A percentile compares a stretch with the other conserved stretches of the same genome.
These are phyloP conservation scores for Pseudorhombus dupliciocellatus DNA, from an alignment of 2,113 vertebrate species.

Conservation along the genomic window DNA sequence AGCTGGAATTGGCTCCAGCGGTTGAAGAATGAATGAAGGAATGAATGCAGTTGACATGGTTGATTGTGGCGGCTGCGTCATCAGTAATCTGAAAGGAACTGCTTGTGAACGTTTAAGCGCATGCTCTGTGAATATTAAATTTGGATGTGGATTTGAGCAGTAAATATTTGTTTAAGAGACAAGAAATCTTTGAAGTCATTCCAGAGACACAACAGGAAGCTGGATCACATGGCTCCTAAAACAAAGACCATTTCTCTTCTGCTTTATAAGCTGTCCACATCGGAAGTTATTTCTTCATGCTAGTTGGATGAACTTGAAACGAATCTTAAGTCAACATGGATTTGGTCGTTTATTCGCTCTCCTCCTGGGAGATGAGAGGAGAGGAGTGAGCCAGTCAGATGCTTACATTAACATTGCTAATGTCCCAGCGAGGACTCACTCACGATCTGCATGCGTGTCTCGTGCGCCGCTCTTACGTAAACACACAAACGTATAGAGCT, in stretches of 20 bases:
- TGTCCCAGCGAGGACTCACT: conserved; percentile 35
- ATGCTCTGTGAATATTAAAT: conserved; percentile 56
- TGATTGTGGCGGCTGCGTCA: conserved; percentile 17
- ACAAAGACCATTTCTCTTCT: conserved; percentile 59
- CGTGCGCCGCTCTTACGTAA: conserved; percentile 49
- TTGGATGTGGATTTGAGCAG: conserved; percentile 39
- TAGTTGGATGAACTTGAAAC: conserved; percentile 63
- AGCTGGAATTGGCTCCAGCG: too few species aligned
- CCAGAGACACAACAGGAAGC: conserved; percentile 65
- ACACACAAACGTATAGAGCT: conserved; percentile 59
- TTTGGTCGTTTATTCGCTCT: conserved; percentile 49
- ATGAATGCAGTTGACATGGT: conserved; percentile 4
- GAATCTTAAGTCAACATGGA: conserved; percentile 63
- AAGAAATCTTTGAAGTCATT: conserved; percentile 73
- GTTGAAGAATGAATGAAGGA: too few species aligned
- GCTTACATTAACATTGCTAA: conserved; percentile 70
- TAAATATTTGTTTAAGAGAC: conserved; percentile 53
- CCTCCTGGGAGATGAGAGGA: conserved; percentile 29
- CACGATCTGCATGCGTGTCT: conserved; percentile 55
- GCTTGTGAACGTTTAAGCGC: conserved; percentile 32
- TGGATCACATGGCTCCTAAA: conserved; percentile 52
- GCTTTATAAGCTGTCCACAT: conserved; percentile 51
- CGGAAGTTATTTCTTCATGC: conserved; percentile 60
- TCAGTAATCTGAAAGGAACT: conserved; percentile 17
- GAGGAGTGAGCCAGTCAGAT: conserved; percentile 40